phyloP scores from a whole-genome alignment of 2,888 invertebrate species.

The Willowsia nigromaculata region DNA sequence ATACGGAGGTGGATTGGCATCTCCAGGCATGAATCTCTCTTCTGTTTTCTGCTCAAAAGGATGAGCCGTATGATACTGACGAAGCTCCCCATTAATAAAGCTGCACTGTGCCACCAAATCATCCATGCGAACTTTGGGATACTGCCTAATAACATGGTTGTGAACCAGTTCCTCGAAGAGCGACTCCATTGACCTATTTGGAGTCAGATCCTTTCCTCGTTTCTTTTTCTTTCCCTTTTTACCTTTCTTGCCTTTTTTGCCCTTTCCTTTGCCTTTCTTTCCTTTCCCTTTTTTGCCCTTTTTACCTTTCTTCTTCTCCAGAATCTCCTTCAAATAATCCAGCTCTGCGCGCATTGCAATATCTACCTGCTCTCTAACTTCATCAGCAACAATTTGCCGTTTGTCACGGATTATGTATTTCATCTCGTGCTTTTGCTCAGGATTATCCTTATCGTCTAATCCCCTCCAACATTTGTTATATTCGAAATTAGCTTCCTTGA shows the following conservation, averaged over 20 bases:
- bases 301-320: slow-evolving; percentile 85
- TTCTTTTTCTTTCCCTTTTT: slow-evolving; percentile 87
- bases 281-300: slow-evolving; percentile 17
- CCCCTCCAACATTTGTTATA: slow-evolving; percentile 90
- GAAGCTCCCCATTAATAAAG: slow-evolving; percentile 81
- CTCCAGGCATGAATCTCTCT: slow-evolving; percentile 80
- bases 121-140: slow-evolving; percentile 85
- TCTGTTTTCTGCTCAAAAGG: slow-evolving; percentile 53
- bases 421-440: slow-evolving; percentile 88
- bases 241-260: neutral
- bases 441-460: slow-evolving; percentile 88
- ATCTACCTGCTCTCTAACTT: slow-evolving; percentile 86
- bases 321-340: slow-evolving; percentile 86
- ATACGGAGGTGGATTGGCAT: slow-evolving; percentile 83
- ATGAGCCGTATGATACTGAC: slow-evolving; percentile 62
- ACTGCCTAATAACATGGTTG: slow-evolving; percentile 93
- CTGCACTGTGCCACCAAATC: slow-evolving; percentile 91
- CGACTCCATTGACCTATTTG: slow-evolving; percentile 92
- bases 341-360: slow-evolving; percentile 83
- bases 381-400: slow-evolving; percentile 89
- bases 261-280: neutral
- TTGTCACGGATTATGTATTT: slow-evolving; percentile 93
- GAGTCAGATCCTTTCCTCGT: slow-evolving; percentile 95
- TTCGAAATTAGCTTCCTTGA: slow-evolving; percentile 87
- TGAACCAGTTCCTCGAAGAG: slow-evolving; percentile 95